phyloP scores from a whole-genome alignment of 2,113 vertebrate genomes.

The Chloropsis hardwickii region DNA sequence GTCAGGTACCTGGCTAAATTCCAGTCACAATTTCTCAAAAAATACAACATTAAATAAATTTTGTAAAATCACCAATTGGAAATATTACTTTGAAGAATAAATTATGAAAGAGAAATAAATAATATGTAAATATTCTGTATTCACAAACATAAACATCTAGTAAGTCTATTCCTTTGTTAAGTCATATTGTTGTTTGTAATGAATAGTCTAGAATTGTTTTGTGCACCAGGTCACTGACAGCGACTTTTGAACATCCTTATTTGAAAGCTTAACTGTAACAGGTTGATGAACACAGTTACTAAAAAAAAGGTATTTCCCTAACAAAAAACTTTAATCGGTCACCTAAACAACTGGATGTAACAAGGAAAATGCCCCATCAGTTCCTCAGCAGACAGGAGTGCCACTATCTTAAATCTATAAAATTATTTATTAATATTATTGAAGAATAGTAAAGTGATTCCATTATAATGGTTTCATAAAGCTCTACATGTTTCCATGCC shows the following conservation, averaged over 20 bases:
- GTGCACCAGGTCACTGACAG: not conserved
- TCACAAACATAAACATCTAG: not conserved
- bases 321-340: not conserved
- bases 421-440: not conserved
- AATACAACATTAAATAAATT: not conserved
- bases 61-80: not conserved
- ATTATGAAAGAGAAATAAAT: not conserved
- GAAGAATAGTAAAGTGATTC: not conserved
- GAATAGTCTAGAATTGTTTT: not conserved
- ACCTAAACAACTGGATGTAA: not conserved
- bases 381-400: not conserved
- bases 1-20: not conserved
- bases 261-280: not conserved
- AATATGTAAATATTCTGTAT: not conserved
- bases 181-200: not conserved
- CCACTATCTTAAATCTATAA: not conserved
- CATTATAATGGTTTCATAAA: not conserved
- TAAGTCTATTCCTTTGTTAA: not conserved
- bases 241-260: not conserved
- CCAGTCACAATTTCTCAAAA: not conserved
- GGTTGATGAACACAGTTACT: not conserved
- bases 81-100: not conserved
- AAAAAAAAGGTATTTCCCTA: not conserved
- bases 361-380: not conserved
- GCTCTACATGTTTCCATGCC: no score